phyloP scores from a whole-genome alignment of 53 echinoderm and acorn worm species.

The Zoroaster sp. region DNA sequence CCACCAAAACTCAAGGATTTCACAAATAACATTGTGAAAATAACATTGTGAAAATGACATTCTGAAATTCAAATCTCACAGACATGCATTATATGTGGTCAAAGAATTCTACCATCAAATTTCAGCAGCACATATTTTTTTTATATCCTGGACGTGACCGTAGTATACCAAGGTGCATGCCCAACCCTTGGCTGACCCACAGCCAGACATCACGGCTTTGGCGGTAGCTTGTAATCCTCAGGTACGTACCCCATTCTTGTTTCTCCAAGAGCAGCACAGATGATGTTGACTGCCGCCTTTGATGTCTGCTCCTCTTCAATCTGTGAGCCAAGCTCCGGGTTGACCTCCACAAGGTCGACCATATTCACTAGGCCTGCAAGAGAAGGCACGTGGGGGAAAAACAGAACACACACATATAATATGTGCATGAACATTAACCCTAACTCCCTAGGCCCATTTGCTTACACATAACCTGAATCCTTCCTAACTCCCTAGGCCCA shows the following conservation, averaged over 20 bases:
- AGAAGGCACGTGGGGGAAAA: neutral
- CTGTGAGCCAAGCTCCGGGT: constrained; percentile 82
- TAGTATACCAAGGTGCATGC: neutral
- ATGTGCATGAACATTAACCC: too few species aligned
- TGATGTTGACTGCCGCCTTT: constrained; percentile 79
- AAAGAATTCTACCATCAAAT: neutral
- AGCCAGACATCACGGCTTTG: constrained; percentile 31
- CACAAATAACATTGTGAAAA: too few species aligned
- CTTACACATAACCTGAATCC: too few species aligned
- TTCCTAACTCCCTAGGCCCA: too few species aligned
- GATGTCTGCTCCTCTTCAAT: constrained; percentile 76
- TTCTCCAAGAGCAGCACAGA: constrained; percentile 91
- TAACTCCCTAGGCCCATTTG: too few species aligned
- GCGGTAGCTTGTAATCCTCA: constrained; percentile 52
- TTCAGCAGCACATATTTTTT: neutral
- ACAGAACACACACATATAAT: too few species aligned
- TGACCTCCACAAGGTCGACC: constrained; percentile 92
- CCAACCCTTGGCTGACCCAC: neutral
- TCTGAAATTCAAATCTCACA: too few species aligned
- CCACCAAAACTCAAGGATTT: too few species aligned
- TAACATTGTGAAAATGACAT: too few species aligned
- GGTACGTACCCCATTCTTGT: constrained; percentile 82
- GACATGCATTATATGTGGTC: too few species aligned
- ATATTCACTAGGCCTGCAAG: constrained; percentile 80
- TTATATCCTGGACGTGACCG: too few species aligned